Evolutionary conservation across 2,113 vertebrate species (phyloP), one percentile per base, ranked within the genome.

Genomic region (Gnathonemus longibarbis): DNA sequence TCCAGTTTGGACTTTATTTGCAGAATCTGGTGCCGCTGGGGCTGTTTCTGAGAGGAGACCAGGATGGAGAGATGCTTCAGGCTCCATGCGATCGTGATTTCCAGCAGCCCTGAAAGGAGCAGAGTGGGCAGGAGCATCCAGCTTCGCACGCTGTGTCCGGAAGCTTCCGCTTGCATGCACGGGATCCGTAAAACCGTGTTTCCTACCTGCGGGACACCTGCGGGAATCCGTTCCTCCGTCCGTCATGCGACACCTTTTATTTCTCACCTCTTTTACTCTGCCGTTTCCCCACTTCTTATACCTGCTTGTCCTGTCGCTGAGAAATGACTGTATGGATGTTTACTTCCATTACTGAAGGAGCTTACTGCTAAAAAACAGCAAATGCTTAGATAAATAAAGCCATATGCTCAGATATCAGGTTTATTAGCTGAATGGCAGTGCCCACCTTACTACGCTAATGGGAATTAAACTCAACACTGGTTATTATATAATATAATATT

Each of bases 331-430:
- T 42, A 4, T 62, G 66, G 13, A 46, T 42, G 39, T 1, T 39
- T 39, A 39, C 39, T 39, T 39, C 39, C 39, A 42, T 42, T 42
- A 42, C 39, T 42, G 39, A 42, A 42, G 70, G 48, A 5, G 35
- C 5, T 58, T 42, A n/a, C 77, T 56, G 48, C 52, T 56, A 46
- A 84, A 62, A 48, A 84, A 21, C 80, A 84, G 77, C 39, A 46
- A 56, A 84, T 53, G 88, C 50, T 53, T 84, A 42, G 80, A 89
- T 83, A 89, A 84, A 89, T 89, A 58, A 88, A 52, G 5, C 49
- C 52, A 84, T 52, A 85, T 53, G 74, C 88, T 56, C 35, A 13
- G 6, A 48, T 84, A 56, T 89, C 89, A 58, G 89, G 89, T 58
- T 89, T 62, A 62, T 85, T 84, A 62, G n/a, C 46, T 10, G 42